These are phyloP conservation scores for Drosophila athabasca DNA, from an alignment of 1,140 invertebrate genomes.

Conservation along the genomic window DNA sequence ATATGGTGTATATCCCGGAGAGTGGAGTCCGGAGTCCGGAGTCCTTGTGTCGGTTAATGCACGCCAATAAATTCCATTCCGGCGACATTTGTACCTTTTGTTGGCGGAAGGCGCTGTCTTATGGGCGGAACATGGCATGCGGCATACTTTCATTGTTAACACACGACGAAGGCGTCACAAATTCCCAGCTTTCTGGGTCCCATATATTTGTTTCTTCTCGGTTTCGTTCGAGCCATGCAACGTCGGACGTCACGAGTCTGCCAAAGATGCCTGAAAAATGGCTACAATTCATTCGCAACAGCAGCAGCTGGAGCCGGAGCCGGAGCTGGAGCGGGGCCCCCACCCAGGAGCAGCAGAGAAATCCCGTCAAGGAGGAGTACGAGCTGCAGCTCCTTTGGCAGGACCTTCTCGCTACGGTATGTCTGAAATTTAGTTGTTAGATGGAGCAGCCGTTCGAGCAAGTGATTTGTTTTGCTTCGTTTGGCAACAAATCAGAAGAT, in stretches of 20 bases:
- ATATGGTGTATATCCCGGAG: conserved; percentile 25
- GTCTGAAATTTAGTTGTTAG: conserved; percentile 51
- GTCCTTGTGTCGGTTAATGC: conserved; percentile 70
- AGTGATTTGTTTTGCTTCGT: conserved; percentile 81
- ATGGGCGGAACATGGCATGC: conserved; percentile 26
- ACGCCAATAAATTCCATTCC: conserved; percentile 77
- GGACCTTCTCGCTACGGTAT: conserved; percentile 10
- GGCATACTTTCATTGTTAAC: conserved; percentile 64
- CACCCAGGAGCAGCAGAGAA: conserved; percentile 38
- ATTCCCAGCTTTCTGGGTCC: conserved; percentile 50
- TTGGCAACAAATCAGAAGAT: conserved; percentile 81
- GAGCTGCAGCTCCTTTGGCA: conserved; percentile 46
- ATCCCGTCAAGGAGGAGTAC: conserved; percentile 34
- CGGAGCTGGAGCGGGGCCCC: conserved; percentile 1
- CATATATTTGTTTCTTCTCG: conserved; percentile 27
- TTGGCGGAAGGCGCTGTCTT: conserved; percentile 1
- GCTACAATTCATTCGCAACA: conserved; percentile 77
- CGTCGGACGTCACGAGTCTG: conserved; percentile 37
- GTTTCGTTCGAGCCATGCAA: conserved; percentile 31
- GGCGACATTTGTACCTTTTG: conserved; percentile 77
- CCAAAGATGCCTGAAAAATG: conserved; percentile 76
- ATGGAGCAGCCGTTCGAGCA: conserved; percentile 62
- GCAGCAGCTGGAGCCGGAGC: conserved; percentile 15
- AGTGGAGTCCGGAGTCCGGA: conserved; percentile 17
- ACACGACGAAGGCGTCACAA: conserved; percentile 54